Base-by-base conservation (phyloP, 1,140 invertebrate genomes). In the Campoletis sonorensis region DNA sequence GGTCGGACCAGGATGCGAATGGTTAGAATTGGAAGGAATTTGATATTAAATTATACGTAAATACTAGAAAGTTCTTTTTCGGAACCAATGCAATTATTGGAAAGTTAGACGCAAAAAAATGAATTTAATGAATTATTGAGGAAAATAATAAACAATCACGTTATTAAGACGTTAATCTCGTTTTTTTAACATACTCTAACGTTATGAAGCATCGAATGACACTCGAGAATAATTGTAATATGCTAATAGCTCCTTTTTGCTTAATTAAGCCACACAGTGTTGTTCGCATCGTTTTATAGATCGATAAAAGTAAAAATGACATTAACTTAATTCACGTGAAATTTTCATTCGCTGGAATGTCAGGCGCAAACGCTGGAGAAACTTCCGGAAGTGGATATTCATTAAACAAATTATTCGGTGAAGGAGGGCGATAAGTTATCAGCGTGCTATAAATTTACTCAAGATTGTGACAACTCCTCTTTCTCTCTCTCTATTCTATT, bases 321-420 rank as follows among this genome's bases (percentile, higher is more conserved):
- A 54, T 54, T 54, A 8, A 54, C 18, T 54, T 54, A 54, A 54
- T 54, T n/a, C 4, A 5, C 18, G 51, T 54, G 51, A 54, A 64
- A 64, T 64, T 64, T 23, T 64, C n/a, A 21, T 54, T 54, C n/a
- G n/a, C 1, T 1, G 8, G n/a, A 37, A 70, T 37, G 67, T 70
- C 27, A 37, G 1, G 67, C 67, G 30, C 67, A n/a, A 40, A 72
- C 10, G 40, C 11, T 49, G n/a, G 21, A 11, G 68, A 75, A 77
- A 61, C 75, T 77, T 64, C 23, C 51, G 18, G 27, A 61, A 61
- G 75, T 77, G 33, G 75, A 61, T 61, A 77, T 77, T 77, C 40
- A 75, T 75, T 75, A 75, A 75, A 75, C 72, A 75, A 77, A 77
- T 77, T 77, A 64, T 77, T 33, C 27, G 27, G 26, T 61, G 40